Percentiles rank a stretch among this genome's conserved stretches.
These are phyloP conservation scores for Brachylomia viminalis DNA, from an alignment of 2,888 invertebrate genomes.

Conservation along the genomic window DNA sequence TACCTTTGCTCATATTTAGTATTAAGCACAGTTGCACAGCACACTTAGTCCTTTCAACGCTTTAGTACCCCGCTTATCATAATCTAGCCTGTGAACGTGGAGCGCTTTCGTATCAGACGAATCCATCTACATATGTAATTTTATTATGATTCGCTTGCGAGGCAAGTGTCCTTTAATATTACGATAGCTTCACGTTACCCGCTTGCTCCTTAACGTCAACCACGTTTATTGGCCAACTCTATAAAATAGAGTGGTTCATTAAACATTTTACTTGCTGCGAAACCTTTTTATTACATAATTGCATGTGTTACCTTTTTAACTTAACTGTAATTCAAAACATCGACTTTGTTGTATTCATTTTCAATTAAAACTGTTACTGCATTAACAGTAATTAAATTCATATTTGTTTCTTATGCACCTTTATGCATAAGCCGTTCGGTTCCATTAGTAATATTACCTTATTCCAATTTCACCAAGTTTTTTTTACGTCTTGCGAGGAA, in stretches of 20 bases:
- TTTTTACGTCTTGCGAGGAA: constrained; percentile 74
- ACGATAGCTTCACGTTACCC: constrained; percentile 76
- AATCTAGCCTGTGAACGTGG: constrained; percentile 69
- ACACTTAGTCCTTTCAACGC: constrained; percentile 71
- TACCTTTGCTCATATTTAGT: constrained; percentile 38
- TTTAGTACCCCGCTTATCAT: constrained; percentile 73
- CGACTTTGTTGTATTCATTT: constrained; percentile 75
- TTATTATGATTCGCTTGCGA: constrained; percentile 79
- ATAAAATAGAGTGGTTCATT: constrained; percentile 87
- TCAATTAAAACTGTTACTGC: constrained; percentile 75
- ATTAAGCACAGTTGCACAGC: constrained; percentile 55
- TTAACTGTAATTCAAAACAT: constrained; percentile 71
- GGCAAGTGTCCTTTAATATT: constrained; percentile 86
- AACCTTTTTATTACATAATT: constrained; percentile 85
- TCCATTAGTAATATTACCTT: constrained; percentile 76
- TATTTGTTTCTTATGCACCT: constrained; percentile 74
- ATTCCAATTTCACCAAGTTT: constrained; percentile 73
- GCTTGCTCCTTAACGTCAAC: constrained; percentile 76
- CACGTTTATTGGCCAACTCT: constrained; percentile 83
- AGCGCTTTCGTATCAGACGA: constrained; percentile 72
- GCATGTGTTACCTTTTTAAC: constrained; percentile 76
- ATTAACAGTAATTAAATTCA: constrained; percentile 76
- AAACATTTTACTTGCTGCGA: constrained; percentile 78
- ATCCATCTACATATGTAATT: constrained; percentile 84
- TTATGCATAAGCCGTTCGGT: constrained; percentile 70